Evolutionary conservation across 1,140 invertebrate species (phyloP).

Genomic region (Aphelinus atriplicis): DNA sequence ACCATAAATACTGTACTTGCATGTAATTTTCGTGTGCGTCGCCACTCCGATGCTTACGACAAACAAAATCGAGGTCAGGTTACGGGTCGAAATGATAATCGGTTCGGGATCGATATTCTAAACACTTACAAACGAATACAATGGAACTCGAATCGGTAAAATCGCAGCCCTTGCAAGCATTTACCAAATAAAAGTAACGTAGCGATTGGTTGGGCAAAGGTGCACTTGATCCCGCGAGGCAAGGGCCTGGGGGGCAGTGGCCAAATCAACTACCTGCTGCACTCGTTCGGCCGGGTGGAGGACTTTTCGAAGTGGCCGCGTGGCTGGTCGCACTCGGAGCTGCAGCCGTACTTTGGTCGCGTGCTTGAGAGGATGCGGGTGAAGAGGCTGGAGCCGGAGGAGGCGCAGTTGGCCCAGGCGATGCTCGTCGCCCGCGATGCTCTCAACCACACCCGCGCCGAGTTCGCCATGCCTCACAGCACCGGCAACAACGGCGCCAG

Average conservation of each 20-base stretch:
- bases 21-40: no score
- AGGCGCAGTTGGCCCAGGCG: conserved; percentile 45
- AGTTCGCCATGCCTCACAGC: conserved; percentile 65
- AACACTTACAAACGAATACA: no score
- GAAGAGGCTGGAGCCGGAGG: conserved; percentile 50
- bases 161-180: no score
- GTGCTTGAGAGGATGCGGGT: conserved; percentile 64
- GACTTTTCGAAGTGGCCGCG: conserved; percentile 72
- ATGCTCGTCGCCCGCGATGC: conserved; percentile 49
- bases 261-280: conserved; percentile 75
- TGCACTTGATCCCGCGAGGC: conserved; percentile 72
- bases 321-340: conserved; percentile 69
- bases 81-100: no score
- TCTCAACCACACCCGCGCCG: conserved; percentile 55
- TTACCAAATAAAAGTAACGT: no score
- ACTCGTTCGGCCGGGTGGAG: conserved; percentile 70
- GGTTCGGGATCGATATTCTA: no score
- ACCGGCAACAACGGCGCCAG: conserved; percentile 66
- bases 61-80: no score
- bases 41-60: no score
- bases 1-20: no score
- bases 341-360: conserved; percentile 67
- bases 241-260: conserved; percentile 78
- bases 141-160: no score
- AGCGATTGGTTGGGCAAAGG: conserved; percentile 50